Evolutionary conservation across 2,888 invertebrate species (phyloP), one percentile per base, ranked within the genome.

Genomic region (Apantesis nais): DNA sequence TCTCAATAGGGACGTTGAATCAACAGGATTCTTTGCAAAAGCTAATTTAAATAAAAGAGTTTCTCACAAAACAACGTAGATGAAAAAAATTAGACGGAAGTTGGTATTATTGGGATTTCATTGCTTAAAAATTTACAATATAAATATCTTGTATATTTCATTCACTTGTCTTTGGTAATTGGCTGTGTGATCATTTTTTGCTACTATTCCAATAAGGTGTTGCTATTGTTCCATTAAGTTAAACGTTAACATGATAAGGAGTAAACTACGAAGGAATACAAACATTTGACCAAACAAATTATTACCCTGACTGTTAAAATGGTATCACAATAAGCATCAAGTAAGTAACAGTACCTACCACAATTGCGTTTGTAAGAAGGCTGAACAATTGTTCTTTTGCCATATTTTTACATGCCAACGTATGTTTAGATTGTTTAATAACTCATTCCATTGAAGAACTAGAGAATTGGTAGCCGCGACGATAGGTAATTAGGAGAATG

Each of bases 401-500:
- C 92, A 93, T 92, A 92, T 91, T 90, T 89, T 91, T 88, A 78
- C 90, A 88, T 86, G 88, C 85, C 85, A 87, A 85, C 83, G 80
- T 87, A 88, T 85, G 81, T 81, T 90, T 90, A 90, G 88, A 86
- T 85, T 83, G 85, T 77, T 79, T 73, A 74, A 86, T 86, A 90
- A 89, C 89, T 90, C 92, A 94, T 93, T 94, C 93, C 94, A 93
- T 85, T 89, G 84, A 88, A 86, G 84, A 89, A 86, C 85, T 92
- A 92, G 89, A 84, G 86, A 91, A 89, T 89, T 90, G 89, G 87
- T 93, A 92, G 94, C 90, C 88, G 92, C 88, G 92, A 90, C 88
- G 93, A 89, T 94, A 94, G 90, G 86, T 94, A 91, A 91, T 90
- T 93, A 94, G 92, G 82, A 88, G 93, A 94, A 94, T 93, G 93